Conservation (phyloP, 2,113 vertebrate genomes). For the Pelusios castaneus region DNA sequence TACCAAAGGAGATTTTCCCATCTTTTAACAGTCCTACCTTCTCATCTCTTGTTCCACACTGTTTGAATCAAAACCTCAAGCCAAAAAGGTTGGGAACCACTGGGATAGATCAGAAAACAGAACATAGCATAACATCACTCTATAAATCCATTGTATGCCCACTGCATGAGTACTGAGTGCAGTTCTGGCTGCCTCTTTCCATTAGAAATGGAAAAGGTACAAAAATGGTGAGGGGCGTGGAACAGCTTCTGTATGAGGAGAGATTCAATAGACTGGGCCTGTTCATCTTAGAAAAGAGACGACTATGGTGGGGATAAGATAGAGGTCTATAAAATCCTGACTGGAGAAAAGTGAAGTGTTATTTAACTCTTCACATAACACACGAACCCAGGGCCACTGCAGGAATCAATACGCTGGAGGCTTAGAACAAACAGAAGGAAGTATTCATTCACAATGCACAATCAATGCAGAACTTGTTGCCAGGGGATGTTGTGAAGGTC, state of each 20-base stretch:
- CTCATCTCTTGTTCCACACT: too few species aligned
- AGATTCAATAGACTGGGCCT: not conserved
- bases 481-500: not conserved
- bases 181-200: not conserved
- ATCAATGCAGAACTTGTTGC: not conserved
- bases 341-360: not conserved
- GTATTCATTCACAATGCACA: not conserved
- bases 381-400: not conserved
- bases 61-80: too few species aligned
- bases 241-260: not conserved
- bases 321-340: not conserved
- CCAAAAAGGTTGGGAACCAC: not conserved
- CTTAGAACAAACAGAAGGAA: not conserved
- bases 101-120: not conserved
- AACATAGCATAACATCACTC: not conserved
- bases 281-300: not conserved
- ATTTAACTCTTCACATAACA: not conserved
- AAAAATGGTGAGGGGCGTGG: not conserved
- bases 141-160: not conserved
- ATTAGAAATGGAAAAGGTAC: not conserved
- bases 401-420: not conserved
- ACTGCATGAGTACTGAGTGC: too few species aligned
- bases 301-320: not conserved
- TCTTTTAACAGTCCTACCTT: too few species aligned
- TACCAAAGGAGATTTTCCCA: too few species aligned